Evolutionary conservation across 2,888 invertebrate genomes (phyloP), one percentile per base, ranked within the genome.

Genomic region (Slavum lentiscoides): DNA sequence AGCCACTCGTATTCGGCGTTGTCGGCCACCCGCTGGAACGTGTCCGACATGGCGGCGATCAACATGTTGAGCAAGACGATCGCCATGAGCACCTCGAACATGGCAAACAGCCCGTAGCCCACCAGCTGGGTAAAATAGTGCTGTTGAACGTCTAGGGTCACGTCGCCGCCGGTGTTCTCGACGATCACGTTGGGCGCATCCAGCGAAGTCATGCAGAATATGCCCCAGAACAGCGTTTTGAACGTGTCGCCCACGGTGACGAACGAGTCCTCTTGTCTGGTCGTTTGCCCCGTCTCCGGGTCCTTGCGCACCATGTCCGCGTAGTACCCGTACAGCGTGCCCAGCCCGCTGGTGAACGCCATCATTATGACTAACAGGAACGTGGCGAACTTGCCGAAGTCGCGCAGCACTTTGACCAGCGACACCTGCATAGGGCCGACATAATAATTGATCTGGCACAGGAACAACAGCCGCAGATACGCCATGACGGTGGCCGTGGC

Each of bases 1-100:
- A 91, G 92, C 93, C 93, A 93, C 85, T 93, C 93, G 5, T 91
- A 90, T 84, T 91, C 91, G 67, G 91, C 89, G 73, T 82, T 75
- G 21, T 82, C 81, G 21, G 59, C 55, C 19, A 81, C 81, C 13
- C 72, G 21, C 61, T 75, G 72, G 39, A 67, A 82, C 0, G 92
- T 92, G 84, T 92, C 91, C 2, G 92, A 91, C 92, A 93, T 92
- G 30, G 92, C 92, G n/a, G 93, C 93, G 84, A 93, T 92, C 3
- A 82, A 43, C 93, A 93, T 93, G 86, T 93, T 93, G 83, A 93
- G 87, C 59, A 93, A 89, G 83, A 93, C 90, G 83, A 93, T 90
- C 81, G 92, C 92, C 80, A 90, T 90, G 84, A 92, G 89, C 58
- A 93, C 90, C 87, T 92, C 91, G 85, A 91, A 93, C 82, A 86